Conservation (phyloP, 2,113 vertebrate genomes). For the Hiodon alosoides region DNA sequence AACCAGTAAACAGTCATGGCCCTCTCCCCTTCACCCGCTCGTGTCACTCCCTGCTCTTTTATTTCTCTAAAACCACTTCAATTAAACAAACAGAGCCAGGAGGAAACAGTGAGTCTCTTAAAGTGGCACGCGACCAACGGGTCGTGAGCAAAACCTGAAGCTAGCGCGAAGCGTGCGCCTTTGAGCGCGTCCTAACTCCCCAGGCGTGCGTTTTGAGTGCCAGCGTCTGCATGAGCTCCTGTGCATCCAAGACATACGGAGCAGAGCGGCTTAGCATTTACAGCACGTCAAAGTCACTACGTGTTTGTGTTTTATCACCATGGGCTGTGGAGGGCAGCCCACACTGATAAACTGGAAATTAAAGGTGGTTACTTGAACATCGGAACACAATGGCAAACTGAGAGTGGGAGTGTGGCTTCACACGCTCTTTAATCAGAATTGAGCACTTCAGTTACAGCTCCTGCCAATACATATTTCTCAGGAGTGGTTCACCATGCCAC, state of each 20-base stretch:
- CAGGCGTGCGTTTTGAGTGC: neutral
- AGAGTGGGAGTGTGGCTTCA: slow-evolving; percentile 20
- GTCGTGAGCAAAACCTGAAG: neutral
- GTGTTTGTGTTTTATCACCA: neutral
- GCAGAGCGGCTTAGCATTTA: no score
- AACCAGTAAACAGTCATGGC: no score
- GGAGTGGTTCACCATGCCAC: no score
- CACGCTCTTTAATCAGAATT: slow-evolving; percentile 6
- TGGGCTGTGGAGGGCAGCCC: slow-evolving; percentile 20
- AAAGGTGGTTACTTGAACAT: slow-evolving; percentile 28
- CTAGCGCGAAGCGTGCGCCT: no score
- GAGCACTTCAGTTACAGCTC: no score
- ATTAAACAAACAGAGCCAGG: slow-evolving; percentile 9
- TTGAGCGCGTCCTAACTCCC: no score
- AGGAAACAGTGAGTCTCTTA: neutral
- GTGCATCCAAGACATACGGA: no score
- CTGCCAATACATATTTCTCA: neutral
- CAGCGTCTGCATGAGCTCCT: neutral
- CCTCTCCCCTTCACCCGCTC: neutral
- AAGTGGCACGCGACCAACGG: neutral
- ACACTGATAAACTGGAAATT: slow-evolving; percentile 32
- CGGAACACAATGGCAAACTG: slow-evolving; percentile 25
- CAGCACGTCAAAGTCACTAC: neutral
- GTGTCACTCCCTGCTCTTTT: neutral
- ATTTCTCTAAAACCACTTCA: neutral